Evolutionary conservation across 2,888 invertebrate genomes (phyloP).

Genomic region (Heteromurus nitidus): DNA sequence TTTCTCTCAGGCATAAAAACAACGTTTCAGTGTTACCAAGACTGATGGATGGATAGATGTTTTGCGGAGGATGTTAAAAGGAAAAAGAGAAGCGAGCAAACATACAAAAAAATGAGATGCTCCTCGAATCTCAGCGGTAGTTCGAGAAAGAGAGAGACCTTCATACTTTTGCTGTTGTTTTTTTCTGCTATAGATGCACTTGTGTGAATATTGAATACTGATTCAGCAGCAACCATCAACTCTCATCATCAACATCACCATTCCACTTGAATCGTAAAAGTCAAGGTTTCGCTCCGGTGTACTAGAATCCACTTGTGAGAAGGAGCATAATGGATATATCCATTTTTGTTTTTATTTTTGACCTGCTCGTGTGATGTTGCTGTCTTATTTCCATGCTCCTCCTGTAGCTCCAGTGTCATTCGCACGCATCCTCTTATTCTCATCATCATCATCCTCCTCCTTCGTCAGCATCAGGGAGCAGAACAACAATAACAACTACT

Average conservation of each 20-base stretch:
- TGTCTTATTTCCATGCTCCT: slow-evolving; percentile 53
- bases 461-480: slow-evolving; percentile 49
- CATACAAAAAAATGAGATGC: slow-evolving; percentile 22
- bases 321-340: not conserved
- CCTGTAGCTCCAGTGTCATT: slow-evolving; percentile 56
- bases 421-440: slow-evolving; percentile 58
- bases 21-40: not conserved
- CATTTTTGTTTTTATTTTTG: slow-evolving; percentile 25
- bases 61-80: not conserved
- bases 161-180: slow-evolving; percentile 13
- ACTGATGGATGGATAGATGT: not conserved
- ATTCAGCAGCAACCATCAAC: slow-evolving; percentile 33
- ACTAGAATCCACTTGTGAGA: not conserved
- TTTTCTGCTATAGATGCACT: slow-evolving; percentile 30
- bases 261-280: slow-evolving; percentile 60
- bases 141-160: slow-evolving; percentile 35
- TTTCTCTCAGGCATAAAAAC: too few species aligned
- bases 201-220: slow-evolving; percentile 53
- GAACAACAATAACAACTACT: slow-evolving; percentile 53
- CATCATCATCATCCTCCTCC: slow-evolving; percentile 34
- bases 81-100: not conserved
- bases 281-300: slow-evolving; percentile 57
- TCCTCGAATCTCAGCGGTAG: slow-evolving; percentile 33
- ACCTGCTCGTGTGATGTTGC: slow-evolving; percentile 57
- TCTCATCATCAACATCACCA: slow-evolving; percentile 32